These are phyloP conservation scores for Microcebus ravelobensis DNA, from an alignment of 2,113 vertebrate genomes.

Conservation along the genomic window DNA sequence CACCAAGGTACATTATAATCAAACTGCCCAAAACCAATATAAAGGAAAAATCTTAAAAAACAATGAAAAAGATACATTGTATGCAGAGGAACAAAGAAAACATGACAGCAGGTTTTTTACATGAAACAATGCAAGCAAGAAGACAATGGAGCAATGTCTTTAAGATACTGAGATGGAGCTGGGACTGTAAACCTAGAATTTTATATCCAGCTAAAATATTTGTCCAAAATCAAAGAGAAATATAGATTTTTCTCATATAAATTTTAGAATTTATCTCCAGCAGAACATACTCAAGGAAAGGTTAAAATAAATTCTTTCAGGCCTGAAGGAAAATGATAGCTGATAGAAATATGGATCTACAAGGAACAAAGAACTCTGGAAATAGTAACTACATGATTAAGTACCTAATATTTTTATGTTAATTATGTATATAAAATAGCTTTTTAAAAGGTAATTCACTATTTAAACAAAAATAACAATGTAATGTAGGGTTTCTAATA, in stretches of 20 bases:
- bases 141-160: neutral
- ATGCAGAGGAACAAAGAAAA: neutral
- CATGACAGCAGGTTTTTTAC: neutral
- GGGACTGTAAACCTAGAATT: neutral
- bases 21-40: neutral
- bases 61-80: neutral
- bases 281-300: neutral
- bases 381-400: neutral
- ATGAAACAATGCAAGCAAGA: neutral
- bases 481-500: neutral
- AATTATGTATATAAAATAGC: neutral
- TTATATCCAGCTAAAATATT: neutral
- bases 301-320: neutral
- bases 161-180: neutral
- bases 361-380: neutral
- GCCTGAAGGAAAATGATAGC: neutral
- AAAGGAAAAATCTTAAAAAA: neutral
- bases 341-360: neutral
- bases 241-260: neutral
- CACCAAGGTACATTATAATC: neutral
- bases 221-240: neutral
- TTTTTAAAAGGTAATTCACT: neutral
- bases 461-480: neutral
- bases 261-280: neutral
- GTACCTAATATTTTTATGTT: neutral